Evolutionary conservation across 2,113 vertebrate genomes (phyloP).

Genomic region (Archilochus colubris): DNA sequence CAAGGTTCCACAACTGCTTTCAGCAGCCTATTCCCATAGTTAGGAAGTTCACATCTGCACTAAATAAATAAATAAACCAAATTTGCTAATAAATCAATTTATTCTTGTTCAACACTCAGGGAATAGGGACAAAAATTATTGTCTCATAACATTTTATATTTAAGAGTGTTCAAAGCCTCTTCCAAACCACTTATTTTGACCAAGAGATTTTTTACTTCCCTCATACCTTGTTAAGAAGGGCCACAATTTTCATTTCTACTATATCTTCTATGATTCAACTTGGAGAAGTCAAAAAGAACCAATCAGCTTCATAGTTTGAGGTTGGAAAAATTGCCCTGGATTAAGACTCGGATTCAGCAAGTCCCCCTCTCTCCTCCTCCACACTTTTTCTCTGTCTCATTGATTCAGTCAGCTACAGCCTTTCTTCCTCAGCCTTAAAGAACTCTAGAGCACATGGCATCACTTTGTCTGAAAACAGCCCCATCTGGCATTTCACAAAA

Average conservation of each 20-base stretch:
- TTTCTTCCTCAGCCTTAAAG: neutral
- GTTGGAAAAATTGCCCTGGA: accelerated
- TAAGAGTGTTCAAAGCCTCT: neutral
- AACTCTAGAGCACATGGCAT: accelerated
- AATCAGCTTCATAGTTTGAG: accelerated
- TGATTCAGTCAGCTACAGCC: neutral
- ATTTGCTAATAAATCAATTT: neutral
- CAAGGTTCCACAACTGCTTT: neutral
- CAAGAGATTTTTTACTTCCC: neutral
- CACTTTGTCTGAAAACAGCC: neutral
- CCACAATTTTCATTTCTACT: neutral
- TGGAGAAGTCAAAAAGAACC: neutral
- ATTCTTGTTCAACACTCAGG: neutral
- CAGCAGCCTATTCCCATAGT: neutral
- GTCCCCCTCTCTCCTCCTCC: neutral
- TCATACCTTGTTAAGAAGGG: neutral
- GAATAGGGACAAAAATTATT: neutral
- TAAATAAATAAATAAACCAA: neutral
- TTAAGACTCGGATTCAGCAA: neutral
- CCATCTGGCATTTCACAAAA: neutral
- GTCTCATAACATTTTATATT: neutral
- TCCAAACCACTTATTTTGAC: neutral
- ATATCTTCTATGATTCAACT: neutral
- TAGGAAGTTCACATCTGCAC: neutral
- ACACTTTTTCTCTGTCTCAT: neutral